Evolutionary conservation across 2,797 vertebrate species (phyloP), one percentile per base, ranked within the genome.

Genomic region (Brachyrhaphis roseni): DNA sequence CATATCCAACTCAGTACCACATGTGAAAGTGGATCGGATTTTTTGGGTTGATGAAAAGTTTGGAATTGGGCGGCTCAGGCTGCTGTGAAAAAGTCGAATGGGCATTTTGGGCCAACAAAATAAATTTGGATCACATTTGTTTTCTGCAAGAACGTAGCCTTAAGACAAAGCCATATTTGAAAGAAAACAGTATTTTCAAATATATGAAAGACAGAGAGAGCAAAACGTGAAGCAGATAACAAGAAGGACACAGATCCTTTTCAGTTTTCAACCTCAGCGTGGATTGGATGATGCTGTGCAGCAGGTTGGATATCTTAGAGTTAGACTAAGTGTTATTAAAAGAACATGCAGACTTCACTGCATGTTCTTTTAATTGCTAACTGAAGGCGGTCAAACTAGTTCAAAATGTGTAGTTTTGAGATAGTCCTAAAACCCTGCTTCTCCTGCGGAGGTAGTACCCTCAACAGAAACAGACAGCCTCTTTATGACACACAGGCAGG

Each of bases 381-480:
- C 8, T 41, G 41, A 23, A 26, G 36, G 41, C 8, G 0, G 36
- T 68, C 18, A 41, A 68, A 23, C 1, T 26, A 41, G 36, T 39
- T 68, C 36, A 23, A 68, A 26, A 55, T 55, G 1, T 55, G 53
- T 12, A 41, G 8, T 41, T 68, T 41, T 68, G 64, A 68, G 20
- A 39, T 66, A 1, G 23, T 68, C 16, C 18, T 20, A 0, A 49
- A 36, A 8, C 62, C 31, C 34, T 66, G 62, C 64, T 68, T 49
- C 49, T 68, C 41, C 7, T 47, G 34, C 43, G 49, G 68, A 80
- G 68, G 72, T 57, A 64, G 45, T 78, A 59, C 20, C 26, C 18
- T 77, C 80, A 86, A 80, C 83, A 79, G 51, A 82, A 84, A 77
- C 76, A 86, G 80, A 76, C 70, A 87, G 81, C 76, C 68, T 78